These are phyloP conservation scores for Cyanoramphus novaezelandiae DNA, from an alignment of 2,113 vertebrate species.

Conservation along the genomic window DNA sequence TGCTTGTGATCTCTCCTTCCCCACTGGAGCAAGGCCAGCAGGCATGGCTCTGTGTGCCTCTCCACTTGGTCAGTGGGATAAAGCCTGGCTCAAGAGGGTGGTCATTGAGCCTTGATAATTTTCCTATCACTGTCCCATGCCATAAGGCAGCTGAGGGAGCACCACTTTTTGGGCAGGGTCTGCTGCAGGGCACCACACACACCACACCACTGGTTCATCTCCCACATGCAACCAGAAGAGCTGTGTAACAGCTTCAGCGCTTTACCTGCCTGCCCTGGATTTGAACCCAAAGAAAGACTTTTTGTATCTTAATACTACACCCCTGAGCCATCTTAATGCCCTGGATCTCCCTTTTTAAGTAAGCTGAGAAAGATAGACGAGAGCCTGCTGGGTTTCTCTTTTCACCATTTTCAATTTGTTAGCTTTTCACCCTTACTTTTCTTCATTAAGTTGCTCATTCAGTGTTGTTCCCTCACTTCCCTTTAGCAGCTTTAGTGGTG, in stretches of 20 bases:
- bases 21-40: neutral
- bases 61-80: neutral
- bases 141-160: neutral
- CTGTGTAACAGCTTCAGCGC: neutral
- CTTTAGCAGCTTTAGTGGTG: neutral
- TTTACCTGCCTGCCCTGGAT: neutral
- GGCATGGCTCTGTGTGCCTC: rapidly evolving
- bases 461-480: rapidly evolving
- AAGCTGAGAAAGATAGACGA: neutral
- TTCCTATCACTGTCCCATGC: rapidly evolving
- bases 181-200: neutral
- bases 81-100: neutral
- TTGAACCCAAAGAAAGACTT: conserved; percentile 27
- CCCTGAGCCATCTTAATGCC: neutral
- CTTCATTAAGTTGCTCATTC: neutral
- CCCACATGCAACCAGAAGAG: neutral
- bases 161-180: neutral
- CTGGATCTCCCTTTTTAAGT: neutral
- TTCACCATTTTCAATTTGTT: neutral
- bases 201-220: neutral
- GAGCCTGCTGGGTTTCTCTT: neutral
- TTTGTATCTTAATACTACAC: neutral
- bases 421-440: neutral
- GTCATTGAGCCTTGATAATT: neutral
- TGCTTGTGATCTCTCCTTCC: neutral